Evolutionary conservation across 2,797 vertebrate species (phyloP), one percentile per base, ranked within the genome.

Genomic region (Sebastes kiyomatsui): DNA sequence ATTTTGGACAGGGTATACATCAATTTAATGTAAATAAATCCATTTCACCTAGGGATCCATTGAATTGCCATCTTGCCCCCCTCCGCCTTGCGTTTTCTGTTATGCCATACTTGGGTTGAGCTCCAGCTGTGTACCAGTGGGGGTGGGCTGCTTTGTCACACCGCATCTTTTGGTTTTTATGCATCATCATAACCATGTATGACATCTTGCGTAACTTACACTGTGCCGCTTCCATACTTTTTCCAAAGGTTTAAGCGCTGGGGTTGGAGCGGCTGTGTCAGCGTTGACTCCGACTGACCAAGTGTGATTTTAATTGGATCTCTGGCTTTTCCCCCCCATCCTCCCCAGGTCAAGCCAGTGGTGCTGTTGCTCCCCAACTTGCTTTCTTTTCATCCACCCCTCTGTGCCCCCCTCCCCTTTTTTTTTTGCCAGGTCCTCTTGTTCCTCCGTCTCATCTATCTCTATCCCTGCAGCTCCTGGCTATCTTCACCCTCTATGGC

Each of bases 301-400:
- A 92, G 84, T 94, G 88, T 84, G 80, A 85, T 95, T 95, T 95
- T 95, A 95, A 95, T 95, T 95, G 93, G 91, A 92, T 94, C 85
- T 82, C 86, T 90, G 86, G 70, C 90, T 87, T 79, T 70, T 4
- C 33, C 28, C 56, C 83, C 71, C 83, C 14, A 83, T 82, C 85
- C 28, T 93, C 89, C 87, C 83, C 85, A 92, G 93, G 92, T 96
- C 91, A 94, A 89, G 86, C 81, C 88, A 90, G 82, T 81, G 87
- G 88, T 91, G 91, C 79, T 87, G 85, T 76, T 89, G 76, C 90
- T 91, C 85, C 82, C 80, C 80, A 89, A 90, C 88, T 93, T 86
- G 80, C 85, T 84, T 92, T 92, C 90, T 93, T 95, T 95, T 95
- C 85, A 94, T 94, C 89, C 85, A 86, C 28, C 82, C 84, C 61